phyloP scores from a whole-genome alignment of 2,113 vertebrate species.

The Microcebus ravelobensis region DNA sequence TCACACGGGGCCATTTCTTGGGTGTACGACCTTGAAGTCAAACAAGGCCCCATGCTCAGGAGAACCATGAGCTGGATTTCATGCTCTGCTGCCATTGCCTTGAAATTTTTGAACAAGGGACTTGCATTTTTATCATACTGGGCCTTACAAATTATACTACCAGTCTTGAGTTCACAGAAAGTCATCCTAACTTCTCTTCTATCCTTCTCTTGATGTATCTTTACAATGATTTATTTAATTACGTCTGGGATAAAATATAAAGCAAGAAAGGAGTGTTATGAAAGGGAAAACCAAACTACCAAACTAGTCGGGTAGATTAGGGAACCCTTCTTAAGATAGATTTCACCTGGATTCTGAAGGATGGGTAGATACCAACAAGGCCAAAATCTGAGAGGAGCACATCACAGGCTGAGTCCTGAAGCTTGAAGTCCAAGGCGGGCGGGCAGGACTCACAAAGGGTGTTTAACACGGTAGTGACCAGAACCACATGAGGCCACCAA shows the following conservation, averaged over 20 bases:
- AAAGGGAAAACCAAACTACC: no score
- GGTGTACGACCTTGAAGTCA: neutral
- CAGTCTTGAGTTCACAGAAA: neutral
- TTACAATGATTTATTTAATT: neutral
- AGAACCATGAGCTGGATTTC: neutral
- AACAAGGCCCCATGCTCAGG: neutral
- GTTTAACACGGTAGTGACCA: neutral
- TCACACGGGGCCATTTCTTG: neutral
- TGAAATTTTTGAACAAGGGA: neutral
- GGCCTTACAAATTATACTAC: neutral
- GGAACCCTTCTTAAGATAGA: neutral
- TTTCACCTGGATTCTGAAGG: neutral
- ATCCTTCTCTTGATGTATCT: slow-evolving; percentile 3
- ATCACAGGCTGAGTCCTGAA: neutral
- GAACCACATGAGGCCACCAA: neutral
- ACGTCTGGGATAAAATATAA: neutral
- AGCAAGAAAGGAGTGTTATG: neutral
- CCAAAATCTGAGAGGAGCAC: neutral
- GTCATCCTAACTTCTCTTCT: neutral
- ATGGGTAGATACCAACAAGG: neutral
- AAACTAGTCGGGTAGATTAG: neutral
- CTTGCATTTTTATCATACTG: neutral
- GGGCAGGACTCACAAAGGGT: neutral
- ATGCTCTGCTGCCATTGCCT: neutral
- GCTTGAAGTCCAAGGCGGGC: no score